Percentiles rank a stretch among this genome's conserved stretches.
phyloP scores from a whole-genome alignment of 2,888 invertebrate species.

The Melanostoma scalare region DNA sequence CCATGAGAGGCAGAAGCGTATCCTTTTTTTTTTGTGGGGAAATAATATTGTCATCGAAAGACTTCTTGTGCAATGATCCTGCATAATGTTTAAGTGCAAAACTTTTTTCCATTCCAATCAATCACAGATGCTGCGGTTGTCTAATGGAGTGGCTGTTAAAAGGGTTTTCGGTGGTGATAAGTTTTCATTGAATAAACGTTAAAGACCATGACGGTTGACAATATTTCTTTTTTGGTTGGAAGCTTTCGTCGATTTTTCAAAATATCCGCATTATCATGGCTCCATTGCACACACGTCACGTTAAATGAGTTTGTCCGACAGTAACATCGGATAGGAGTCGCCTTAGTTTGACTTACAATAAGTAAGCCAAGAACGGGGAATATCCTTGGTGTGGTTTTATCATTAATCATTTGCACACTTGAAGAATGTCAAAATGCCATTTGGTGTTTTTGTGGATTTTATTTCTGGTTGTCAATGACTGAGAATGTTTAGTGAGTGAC shows the following conservation, averaged over 20 bases:
- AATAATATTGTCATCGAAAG: constrained; percentile 34
- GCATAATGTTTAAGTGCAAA: neutral
- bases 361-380: constrained; percentile 1
- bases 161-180: constrained; percentile 16
- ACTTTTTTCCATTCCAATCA: constrained; percentile 22
- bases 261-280: constrained; percentile 28
- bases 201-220: constrained; percentile 39
- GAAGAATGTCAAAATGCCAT: constrained; percentile 57
- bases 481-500: neutral
- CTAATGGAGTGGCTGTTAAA: constrained; percentile 30
- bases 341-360: neutral
- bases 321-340: constrained; percentile 3
- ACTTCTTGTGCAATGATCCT: constrained; percentile 10
- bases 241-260: constrained; percentile 41
- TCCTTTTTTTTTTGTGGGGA: neutral
- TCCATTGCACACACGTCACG: constrained; percentile 43
- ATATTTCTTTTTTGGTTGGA: constrained; percentile 17
- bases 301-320: constrained; percentile 36
- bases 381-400: constrained; percentile 20
- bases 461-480: neutral
- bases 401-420: constrained; percentile 59
- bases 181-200: constrained; percentile 14
- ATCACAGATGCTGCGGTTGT: constrained; percentile 34
- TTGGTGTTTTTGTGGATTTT: constrained; percentile 28
- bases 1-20: too few relatives aligned